phyloP scores from a whole-genome alignment of 1,140 invertebrate genomes.

The Amyelois transitella region DNA sequence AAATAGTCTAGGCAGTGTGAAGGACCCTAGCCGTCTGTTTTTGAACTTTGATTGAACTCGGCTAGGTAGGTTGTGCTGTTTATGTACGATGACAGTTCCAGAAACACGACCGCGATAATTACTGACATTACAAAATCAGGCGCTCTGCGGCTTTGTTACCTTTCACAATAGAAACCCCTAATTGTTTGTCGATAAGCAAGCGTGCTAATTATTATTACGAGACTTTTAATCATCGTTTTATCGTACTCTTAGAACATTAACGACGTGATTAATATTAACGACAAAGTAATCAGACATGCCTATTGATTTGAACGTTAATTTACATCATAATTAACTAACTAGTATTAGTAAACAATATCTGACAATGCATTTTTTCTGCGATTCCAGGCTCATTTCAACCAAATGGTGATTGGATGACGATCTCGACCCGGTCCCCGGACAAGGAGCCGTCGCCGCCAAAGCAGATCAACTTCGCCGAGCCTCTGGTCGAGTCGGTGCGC shows the following conservation, averaged over 20 bases:
- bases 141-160: neutral
- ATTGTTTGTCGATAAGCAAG: neutral
- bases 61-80: conserved; percentile 28
- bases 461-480: conserved; percentile 63
- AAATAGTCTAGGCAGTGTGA: neutral
- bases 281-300: neutral
- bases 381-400: conserved; percentile 66
- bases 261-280: neutral
- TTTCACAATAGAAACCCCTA: neutral
- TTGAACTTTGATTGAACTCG: conserved; percentile 39
- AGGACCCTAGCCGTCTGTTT: conserved; percentile 30
- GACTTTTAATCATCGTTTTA: neutral
- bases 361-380: conserved; percentile 16
- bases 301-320: neutral
- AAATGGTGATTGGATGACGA: conserved; percentile 73
- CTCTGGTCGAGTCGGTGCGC: conserved; percentile 68
- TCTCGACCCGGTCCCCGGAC: conserved; percentile 60
- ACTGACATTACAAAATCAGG: neutral
- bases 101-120: conserved; percentile 16
- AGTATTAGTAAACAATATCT: neutral
- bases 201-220: neutral
- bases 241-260: neutral
- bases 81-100: conserved; percentile 44
- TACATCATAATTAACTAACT: neutral
- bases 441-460: conserved; percentile 56